phyloP scores from a whole-genome alignment of 2,797 vertebrate species.

The Pachyuromys duprasi region DNA sequence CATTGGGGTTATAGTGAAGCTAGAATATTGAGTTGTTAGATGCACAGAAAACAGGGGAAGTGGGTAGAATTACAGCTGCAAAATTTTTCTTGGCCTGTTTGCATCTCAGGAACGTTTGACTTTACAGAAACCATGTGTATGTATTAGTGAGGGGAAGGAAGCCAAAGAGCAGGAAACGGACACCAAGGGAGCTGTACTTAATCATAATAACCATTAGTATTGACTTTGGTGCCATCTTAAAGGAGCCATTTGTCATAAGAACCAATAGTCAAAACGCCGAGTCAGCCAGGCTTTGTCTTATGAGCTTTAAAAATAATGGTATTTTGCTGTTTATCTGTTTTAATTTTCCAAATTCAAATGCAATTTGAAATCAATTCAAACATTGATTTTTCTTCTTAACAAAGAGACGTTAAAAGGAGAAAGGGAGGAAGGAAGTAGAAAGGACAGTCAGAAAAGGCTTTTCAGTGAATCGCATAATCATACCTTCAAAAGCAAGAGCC shows the following conservation, averaged over 20 bases:
- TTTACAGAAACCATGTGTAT: constrained; percentile 65
- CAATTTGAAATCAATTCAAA: constrained; percentile 82
- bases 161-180: constrained; percentile 71
- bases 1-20: neutral
- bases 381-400: constrained; percentile 72
- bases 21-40: neutral
- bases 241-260: constrained; percentile 85
- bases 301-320: constrained; percentile 78
- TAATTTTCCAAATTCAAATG: constrained; percentile 80
- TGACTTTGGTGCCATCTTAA: constrained; percentile 84
- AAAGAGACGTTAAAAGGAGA: constrained; percentile 44
- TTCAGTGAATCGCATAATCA: constrained; percentile 67
- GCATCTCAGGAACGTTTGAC: constrained; percentile 30
- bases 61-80: neutral
- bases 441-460: constrained; percentile 66
- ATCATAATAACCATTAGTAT: constrained; percentile 86
- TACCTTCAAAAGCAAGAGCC: constrained; percentile 48
- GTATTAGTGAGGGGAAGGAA: constrained; percentile 20
- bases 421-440: constrained; percentile 62
- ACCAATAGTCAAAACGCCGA: constrained; percentile 84
- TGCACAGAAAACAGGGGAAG: neutral
- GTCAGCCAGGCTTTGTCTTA: constrained; percentile 82
- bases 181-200: constrained; percentile 77
- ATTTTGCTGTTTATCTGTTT: constrained; percentile 79
- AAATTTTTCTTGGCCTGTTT: constrained; percentile 53